Evolutionary conservation across 2,797 vertebrate species (phyloP), one percentile per base, ranked within the genome.

Genomic region (Mionectes olivaceus): DNA sequence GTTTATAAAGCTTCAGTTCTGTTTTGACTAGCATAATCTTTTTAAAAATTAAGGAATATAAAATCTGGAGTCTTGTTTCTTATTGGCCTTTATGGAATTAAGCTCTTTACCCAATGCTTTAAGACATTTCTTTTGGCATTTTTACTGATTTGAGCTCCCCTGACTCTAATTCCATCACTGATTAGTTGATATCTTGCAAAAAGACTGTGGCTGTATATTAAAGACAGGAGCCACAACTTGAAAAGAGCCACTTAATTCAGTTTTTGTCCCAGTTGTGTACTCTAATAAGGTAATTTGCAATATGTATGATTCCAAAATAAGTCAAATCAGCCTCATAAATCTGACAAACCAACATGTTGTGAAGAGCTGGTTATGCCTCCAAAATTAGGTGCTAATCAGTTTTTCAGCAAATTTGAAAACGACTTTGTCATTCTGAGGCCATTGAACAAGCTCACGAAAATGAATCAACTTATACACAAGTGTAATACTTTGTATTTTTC

Each of bases 281-380:
- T 65, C n/a, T 91, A 89, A 86, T 47, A 88, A 78, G 43, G 33
- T 64, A 80, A 91, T 87, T 83, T 85, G 33, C 28, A 87, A 75
- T 84, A 67, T 60, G 35, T 50, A 74, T 79, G 63, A 61, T 79
- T 92, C 79, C 91, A 70, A 90, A 95, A 84, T 76, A 35, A 63
- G 44, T 33, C 13, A 64, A 87, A 92, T 68, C 18, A 71, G 9
- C 46, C 23, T 37, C 28, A 13, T 61, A 68, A 89, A 77, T 75
- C 44, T 79, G n/a, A 64, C 60, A 90, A 35, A 75, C 16, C 25
- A 25, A 17, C 30, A n/a, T 19, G 2, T 23, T 71, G 13, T 41
- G 57, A 15, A 60, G 32, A 90, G 32, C 7, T 47, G 21, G 17
- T 46, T 82, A 27, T 79, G 44, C 16, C 17, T 94, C 7, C 70